These are phyloP conservation scores for Papilio xuthus DNA, from an alignment of 1,140 invertebrate genomes.

Conservation along the genomic window DNA sequence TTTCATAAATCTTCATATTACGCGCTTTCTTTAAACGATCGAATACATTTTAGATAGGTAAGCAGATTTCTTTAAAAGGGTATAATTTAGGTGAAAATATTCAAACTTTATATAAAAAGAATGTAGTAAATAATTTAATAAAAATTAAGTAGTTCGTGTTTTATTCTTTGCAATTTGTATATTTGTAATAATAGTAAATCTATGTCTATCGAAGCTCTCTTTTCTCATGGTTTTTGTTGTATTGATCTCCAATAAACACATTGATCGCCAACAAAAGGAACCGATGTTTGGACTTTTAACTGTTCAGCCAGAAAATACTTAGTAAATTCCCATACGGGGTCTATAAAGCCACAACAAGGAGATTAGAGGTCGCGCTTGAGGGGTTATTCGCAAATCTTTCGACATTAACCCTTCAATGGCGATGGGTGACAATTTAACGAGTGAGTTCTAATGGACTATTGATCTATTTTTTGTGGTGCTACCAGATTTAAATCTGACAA, in stretches of 20 bases:
- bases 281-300: conserved; percentile 67
- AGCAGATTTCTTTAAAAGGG: no score
- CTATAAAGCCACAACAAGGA: conserved; percentile 48
- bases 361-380: conserved; percentile 53
- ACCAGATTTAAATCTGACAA: conserved; percentile 58
- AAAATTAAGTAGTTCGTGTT: not conserved
- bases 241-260: conserved; percentile 53
- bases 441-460: conserved; percentile 45
- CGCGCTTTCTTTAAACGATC: no score
- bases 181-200: conserved; percentile 40
- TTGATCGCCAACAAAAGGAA: conserved; percentile 65
- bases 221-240: conserved; percentile 53
- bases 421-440: conserved; percentile 62
- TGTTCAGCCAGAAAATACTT: conserved; percentile 71
- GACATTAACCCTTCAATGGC: conserved; percentile 50
- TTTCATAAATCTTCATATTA: no score
- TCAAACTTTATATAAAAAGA: no score
- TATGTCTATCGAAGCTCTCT: conserved; percentile 25
- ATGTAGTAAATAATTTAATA: not conserved
- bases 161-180: not conserved
- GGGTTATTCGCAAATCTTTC: conserved; percentile 66
- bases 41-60: no score
- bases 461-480: conserved; percentile 50
- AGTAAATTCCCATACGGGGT: conserved; percentile 66
- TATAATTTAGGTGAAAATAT: no score